Evolutionary conservation across 2,888 invertebrate species (phyloP).

Genomic region (Hydrotaea cyrtoneurina): DNA sequence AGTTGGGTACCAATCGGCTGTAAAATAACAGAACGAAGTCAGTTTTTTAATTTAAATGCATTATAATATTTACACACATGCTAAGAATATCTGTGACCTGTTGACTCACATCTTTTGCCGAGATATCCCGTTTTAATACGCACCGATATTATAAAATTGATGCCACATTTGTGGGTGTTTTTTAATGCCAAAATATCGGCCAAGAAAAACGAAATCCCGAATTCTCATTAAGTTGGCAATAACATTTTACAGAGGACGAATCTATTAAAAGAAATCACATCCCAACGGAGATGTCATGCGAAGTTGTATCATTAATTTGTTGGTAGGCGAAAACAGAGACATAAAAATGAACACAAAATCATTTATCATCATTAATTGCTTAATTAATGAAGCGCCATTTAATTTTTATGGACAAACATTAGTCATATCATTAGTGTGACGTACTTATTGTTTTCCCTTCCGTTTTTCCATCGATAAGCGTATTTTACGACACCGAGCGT

Average conservation of each 20-base stretch:
- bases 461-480: neutral
- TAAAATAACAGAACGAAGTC: no score
- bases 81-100: no score
- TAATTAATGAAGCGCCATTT: constrained; percentile 47
- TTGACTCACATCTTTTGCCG: no score
- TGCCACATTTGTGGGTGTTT: no score
- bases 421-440: constrained; percentile 39
- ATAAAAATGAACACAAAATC: neutral
- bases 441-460: constrained; percentile 11
- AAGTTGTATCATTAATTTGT: neutral
- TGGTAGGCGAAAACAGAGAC: neutral
- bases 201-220: neutral
- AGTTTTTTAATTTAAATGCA: no score
- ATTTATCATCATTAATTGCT: constrained; percentile 47
- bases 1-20: no score
- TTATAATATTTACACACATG: no score
- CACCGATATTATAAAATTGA: no score
- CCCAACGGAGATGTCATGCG: neutral
- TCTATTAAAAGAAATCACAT: neutral
- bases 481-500: neutral
- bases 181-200: no score
- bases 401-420: constrained; percentile 42
- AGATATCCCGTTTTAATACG: no score
- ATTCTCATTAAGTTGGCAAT: constrained; percentile 2
- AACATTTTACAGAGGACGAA: neutral